Evolutionary conservation across 2,113 vertebrate species (phyloP), one percentile per base, ranked within the genome.

Genomic region (Xenus cinereus): DNA sequence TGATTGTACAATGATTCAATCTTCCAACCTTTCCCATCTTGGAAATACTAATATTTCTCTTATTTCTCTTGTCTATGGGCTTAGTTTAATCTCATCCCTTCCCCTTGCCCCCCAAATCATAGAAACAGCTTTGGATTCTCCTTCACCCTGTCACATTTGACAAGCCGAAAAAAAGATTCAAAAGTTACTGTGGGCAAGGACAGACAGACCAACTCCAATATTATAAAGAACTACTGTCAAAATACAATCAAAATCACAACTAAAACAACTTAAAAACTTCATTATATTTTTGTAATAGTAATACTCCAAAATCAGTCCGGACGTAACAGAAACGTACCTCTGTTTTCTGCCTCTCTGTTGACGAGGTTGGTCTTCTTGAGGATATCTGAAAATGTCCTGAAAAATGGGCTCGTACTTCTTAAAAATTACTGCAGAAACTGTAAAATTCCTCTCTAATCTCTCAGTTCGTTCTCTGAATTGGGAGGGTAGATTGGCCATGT

Each of bases 401-500:
- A 99, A 99, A 97, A 99, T 99, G 88, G 99, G 99, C 75, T 99
- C 98, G 56, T 99, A 99, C 95, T 99, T 99, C 98, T 99, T 99
- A 95, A 99, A 99, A 97, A 99, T 98, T 57, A 99, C 99, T 35
- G 99, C 98, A 35, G 99, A 99, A 83, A 99, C 99, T 0, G 99
- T 99, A 26, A 99, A 99, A 94, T 99, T 99, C 46, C 99, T 98
- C 97, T 99, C 99, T 64, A 99, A 96, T 90, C 98, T 99, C 87
- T 99, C 98, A 1, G 99, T 99, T 90, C 98, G 98, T 78, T 98
- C 98, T 91, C 99, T 97, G 98, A 99, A 99, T 27, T 99, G 99
- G 68, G 97, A 96, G 5, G 99, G 98, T 39, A 99, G 97, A 85
- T 98, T 97, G 87, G 99, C 98, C 99, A 99, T 99, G 87, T 99